phyloP scores from a whole-genome alignment of 2,113 vertebrate genomes.

The Perca schrenkii region DNA sequence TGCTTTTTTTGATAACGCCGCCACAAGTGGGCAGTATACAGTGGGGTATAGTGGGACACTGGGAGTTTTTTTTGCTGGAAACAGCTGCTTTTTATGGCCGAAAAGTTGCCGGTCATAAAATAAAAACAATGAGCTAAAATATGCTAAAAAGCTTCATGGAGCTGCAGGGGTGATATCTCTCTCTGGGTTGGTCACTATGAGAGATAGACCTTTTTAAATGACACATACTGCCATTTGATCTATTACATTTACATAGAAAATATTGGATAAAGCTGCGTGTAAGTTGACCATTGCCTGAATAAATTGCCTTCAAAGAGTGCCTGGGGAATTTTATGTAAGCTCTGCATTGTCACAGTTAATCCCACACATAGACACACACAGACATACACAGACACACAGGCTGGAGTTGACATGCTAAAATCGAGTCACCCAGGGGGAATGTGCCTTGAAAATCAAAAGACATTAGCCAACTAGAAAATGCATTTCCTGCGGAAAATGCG shows the following conservation, averaged over 20 bases:
- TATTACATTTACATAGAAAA: not conserved
- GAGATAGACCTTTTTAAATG: not conserved
- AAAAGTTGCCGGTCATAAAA: not conserved
- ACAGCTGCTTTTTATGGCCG: not conserved
- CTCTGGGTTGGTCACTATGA: not conserved
- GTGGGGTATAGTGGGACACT: no score
- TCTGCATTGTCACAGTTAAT: constrained; percentile 30
- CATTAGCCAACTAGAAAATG: constrained; percentile 84
- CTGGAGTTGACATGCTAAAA: constrained; percentile 42
- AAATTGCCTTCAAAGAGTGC: not conserved
- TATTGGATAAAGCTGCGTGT: not conserved
- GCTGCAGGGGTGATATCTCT: no score
- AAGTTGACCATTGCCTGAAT: not conserved
- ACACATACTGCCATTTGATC: not conserved
- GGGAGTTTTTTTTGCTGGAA: not conserved
- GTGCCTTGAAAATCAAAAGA: constrained; percentile 78
- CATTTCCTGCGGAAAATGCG: no score
- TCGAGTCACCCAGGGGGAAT: constrained; percentile 55
- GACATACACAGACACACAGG: not conserved
- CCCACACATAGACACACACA: constrained; percentile 16
- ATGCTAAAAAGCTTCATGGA: no score
- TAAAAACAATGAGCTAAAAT: not conserved
- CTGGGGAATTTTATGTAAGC: constrained; percentile 14
- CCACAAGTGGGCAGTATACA: no score
- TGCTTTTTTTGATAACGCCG: no score